These are phyloP conservation scores for Patella ulyssiponensis DNA, from an alignment of 2,888 invertebrate species.

Conservation along the genomic window DNA sequence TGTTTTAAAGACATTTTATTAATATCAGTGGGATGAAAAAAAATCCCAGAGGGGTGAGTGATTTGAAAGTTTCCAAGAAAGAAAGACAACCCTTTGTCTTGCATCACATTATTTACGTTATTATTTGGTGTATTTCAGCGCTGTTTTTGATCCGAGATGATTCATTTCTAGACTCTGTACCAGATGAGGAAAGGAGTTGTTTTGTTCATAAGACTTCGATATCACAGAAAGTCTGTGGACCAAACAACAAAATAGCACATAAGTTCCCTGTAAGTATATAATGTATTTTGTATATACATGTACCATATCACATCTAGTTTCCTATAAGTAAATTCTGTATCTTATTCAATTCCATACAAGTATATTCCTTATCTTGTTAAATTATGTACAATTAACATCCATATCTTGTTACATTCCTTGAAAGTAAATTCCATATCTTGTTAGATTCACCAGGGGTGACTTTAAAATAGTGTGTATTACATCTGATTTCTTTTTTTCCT, in stretches of 20 bases:
- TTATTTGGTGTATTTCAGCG: slow-evolving; percentile 46
- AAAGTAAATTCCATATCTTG: no score
- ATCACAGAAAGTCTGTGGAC: slow-evolving; percentile 52
- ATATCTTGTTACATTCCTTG: no score
- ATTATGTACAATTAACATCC: no score
- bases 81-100: no score
- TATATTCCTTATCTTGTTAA: no score
- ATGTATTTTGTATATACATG: not conserved
- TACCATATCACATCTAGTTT: not conserved
- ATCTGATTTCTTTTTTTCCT: not conserved
- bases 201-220: slow-evolving; percentile 56
- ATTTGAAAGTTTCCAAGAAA: no score
- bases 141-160: slow-evolving; percentile 60
- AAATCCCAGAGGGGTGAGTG: no score
- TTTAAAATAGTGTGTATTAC: no score
- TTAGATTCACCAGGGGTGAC: no score
- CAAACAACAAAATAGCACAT: slow-evolving; percentile 57
- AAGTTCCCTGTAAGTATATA: slow-evolving; percentile 58
- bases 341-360: not conserved
- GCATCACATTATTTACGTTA: no score
- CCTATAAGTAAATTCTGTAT: not conserved
- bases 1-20: no score
- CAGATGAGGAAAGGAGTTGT: slow-evolving; percentile 48
- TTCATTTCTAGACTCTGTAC: slow-evolving; percentile 52
- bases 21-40: no score